Evolutionary conservation across 2,888 invertebrate species (phyloP).

Genomic region (Eueremaeus valkanovi): DNA sequence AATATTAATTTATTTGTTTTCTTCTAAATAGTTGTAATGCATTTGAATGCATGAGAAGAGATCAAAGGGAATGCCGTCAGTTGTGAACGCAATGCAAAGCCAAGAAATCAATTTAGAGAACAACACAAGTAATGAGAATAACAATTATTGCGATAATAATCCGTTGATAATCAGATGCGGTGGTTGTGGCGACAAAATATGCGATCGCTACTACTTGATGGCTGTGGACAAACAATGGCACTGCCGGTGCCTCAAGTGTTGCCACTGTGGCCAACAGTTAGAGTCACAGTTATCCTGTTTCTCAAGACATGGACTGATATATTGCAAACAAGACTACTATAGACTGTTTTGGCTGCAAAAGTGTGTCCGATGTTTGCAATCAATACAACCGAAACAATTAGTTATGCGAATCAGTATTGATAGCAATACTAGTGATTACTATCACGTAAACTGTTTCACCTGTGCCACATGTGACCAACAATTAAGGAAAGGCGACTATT

Average conservation of each 20-base stretch:
- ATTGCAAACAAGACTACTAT: too few relatives aligned
- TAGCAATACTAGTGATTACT: conserved; percentile 51
- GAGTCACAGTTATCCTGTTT: conserved; percentile 79
- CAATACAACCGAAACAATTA: conserved; percentile 6
- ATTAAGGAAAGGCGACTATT: conserved; percentile 88
- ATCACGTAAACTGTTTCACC: conserved; percentile 90
- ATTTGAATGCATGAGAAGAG: too few relatives aligned
- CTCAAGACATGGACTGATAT: too few relatives aligned
- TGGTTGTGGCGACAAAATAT: conserved; percentile 79
- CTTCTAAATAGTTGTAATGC: too few relatives aligned
- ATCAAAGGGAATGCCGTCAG: too few relatives aligned
- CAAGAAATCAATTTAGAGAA: neutral
- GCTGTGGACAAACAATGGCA: conserved; percentile 92
- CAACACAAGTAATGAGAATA: neutral
- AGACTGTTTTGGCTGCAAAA: too few relatives aligned
- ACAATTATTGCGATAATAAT: conserved; percentile 42
- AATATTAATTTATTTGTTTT: too few relatives aligned
- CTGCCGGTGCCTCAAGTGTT: conserved; percentile 81
- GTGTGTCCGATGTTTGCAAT: neutral
- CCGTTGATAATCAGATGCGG: conserved; percentile 62
- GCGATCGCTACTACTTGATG: conserved; percentile 83
- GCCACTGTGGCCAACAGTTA: conserved; percentile 79
- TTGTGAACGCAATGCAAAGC: too few relatives aligned
- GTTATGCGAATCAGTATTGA: neutral
- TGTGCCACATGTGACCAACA: conserved; percentile 81